Base-by-base conservation (phyloP, 2,797 vertebrate genomes). In the Novumbra hubbsi region DNA sequence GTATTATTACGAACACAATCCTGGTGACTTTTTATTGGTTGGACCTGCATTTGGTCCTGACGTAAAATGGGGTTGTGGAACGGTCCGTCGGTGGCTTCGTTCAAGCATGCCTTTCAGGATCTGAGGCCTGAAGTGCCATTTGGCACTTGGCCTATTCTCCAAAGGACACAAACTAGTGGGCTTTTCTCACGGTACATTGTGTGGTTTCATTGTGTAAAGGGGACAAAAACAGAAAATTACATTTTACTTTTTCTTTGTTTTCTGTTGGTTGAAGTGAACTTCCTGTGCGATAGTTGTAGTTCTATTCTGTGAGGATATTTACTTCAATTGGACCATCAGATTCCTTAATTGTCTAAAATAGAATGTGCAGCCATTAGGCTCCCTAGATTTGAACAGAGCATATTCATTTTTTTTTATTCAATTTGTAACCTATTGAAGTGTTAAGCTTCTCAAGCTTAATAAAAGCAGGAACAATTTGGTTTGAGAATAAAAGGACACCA, bases 381-480 rank as follows among this genome's bases (percentile, higher is more conserved):
- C 28, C 48, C 62, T 62, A 74, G 50, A 34, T 74, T 78, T 75
- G 41, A 45, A 34, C 21, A 12, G 19, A 77, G 65, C 55, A 76
- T 32, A 45, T 73, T 76, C 73, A 49, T 48, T 75, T 79, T 65
- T 72, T 83, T 75, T 69, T 70, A 55, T 70, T 68, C 38, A 76
- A 74, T 3, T 0, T 84, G 73, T 85, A 84, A 82, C 85, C 49
- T 86, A 84, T 19, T 78, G 4, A 76, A 81, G 64, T 49, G 27
- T 84, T 62, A 72, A 76, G 65, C 73, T 38, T 81, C 78, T 85
- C 83, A 76, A 76, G 69, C 64, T 68, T 67, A 76, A 41, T 50
- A 52, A 74, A 73, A 52, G 74, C 76, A 77, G 75, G 72, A 75
- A 76, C 76, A 74, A 83, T 85, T 89, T 85, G 81, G 80, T 85